Evolutionary conservation across 1,140 invertebrate species (phyloP).

Genomic region (Pomacea maculata): DNA sequence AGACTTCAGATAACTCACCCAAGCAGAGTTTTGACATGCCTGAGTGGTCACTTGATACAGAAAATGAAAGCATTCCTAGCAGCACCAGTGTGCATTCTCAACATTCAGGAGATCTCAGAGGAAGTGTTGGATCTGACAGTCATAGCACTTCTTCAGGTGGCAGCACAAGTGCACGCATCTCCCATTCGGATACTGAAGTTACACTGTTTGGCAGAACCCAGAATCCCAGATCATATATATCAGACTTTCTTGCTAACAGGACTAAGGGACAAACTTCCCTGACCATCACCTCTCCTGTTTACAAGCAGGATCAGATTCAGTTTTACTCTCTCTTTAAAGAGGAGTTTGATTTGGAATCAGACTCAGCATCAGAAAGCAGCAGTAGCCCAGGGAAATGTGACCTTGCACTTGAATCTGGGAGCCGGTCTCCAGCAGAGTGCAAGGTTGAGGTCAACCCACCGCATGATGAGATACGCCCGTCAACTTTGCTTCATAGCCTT

Average conservation of each 20-base stretch:
- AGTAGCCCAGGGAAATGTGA: neutral
- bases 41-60: constrained; percentile 54
- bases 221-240: constrained; percentile 17
- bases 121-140: neutral
- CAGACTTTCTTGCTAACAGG: constrained; percentile 28
- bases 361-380: constrained; percentile 19
- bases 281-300: constrained; percentile 16
- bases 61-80: constrained; percentile 28
- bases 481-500: too few species aligned
- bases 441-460: too few species aligned
- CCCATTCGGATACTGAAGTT: constrained; percentile 34
- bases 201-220: constrained; percentile 10
- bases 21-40: constrained; percentile 45
- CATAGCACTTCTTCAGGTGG: neutral
- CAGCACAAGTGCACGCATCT: constrained; percentile 15
- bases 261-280: constrained; percentile 26
- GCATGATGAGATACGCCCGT: too few species aligned
- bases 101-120: constrained; percentile 4
- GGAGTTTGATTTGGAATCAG: constrained; percentile 42
- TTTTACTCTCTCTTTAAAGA: constrained; percentile 47
- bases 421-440: too few species aligned
- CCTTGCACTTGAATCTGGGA: too few species aligned
- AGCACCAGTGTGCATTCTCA: constrained; percentile 18
- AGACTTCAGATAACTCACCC: constrained; percentile 31
- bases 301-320: constrained; percentile 24